A percentile compares a stretch with the other conserved stretches of the same genome.
phyloP scores from a whole-genome alignment of 2,113 vertebrate species.

The Abramis brama region DNA sequence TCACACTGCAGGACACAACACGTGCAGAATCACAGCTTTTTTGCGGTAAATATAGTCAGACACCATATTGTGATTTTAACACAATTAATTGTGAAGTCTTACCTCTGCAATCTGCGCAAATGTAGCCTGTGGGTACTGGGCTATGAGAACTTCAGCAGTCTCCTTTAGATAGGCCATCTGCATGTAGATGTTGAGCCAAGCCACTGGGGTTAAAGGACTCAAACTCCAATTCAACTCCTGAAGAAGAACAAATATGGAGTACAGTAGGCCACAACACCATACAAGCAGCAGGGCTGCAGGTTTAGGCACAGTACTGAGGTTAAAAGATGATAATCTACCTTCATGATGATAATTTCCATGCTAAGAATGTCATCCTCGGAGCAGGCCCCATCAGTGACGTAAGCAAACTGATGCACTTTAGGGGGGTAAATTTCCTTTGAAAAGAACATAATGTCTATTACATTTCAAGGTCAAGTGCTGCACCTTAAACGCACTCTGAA shows the following conservation, averaged over 20 bases:
- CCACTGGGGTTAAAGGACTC: constrained; percentile 89
- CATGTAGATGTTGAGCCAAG: constrained; percentile 97
- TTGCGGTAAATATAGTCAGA: background rate
- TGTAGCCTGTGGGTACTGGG: constrained; percentile 88
- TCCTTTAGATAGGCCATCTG: constrained; percentile 91
- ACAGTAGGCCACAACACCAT: background rate
- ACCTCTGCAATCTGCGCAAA: constrained; percentile 95
- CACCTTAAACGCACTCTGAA: background rate
- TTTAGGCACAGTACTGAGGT: background rate
- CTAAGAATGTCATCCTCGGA: constrained; percentile 91
- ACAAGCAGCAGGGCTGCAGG: background rate
- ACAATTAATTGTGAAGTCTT: constrained; percentile 19
- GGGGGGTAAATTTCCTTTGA: constrained; percentile 95
- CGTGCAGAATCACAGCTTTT: background rate
- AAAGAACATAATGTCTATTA: background rate
- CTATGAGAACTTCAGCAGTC: constrained; percentile 80
- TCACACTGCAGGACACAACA: background rate
- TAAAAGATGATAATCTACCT: constrained; percentile 73
- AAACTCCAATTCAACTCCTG: constrained; percentile 95
- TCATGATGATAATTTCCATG: constrained; percentile 96
- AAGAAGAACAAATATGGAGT: constrained; percentile 13
- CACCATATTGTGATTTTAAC: constrained; percentile 4
- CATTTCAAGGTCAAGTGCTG: background rate
- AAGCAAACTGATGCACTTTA: constrained; percentile 94
- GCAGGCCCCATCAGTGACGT: constrained; percentile 95